These are phyloP conservation scores for Uloborus diversus DNA, from an alignment of 1,140 invertebrate species.

Conservation along the genomic window DNA sequence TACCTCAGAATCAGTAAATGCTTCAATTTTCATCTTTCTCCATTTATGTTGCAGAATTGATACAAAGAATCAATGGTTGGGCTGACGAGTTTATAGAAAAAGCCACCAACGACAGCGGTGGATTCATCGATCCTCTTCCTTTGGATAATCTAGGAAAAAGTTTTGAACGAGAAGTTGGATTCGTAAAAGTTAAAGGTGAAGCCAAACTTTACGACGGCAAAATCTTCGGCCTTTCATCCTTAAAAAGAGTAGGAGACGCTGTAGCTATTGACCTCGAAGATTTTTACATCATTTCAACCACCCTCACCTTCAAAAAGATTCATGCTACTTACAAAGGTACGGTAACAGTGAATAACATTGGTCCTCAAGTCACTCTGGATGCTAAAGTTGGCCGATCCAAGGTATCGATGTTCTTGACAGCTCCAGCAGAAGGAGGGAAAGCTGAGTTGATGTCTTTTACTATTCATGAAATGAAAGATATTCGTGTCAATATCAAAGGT, in stretches of 20 bases:
- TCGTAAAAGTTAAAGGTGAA: constrained; percentile 34
- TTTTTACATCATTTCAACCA: constrained; percentile 9
- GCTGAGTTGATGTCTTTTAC: constrained; percentile 27
- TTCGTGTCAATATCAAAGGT: constrained; percentile 25
- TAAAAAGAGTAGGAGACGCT: constrained; percentile 24
- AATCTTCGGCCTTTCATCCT: constrained; percentile 21
- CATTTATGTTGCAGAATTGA: background rate
- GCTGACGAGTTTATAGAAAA: constrained; percentile 34
- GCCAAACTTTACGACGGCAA: constrained; percentile 32
- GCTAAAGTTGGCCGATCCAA: constrained; percentile 32
- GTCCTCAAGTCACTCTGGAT: constrained; percentile 15
- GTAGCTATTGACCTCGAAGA: constrained; percentile 31
- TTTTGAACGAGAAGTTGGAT: constrained; percentile 28
- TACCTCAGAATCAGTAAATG: background rate
- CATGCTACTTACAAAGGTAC: constrained; percentile 33
- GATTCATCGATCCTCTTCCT: constrained; percentile 30
- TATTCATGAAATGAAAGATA: constrained; percentile 17
- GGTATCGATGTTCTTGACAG: constrained; percentile 28
- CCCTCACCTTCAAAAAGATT: constrained; percentile 26
- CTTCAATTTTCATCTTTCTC: background rate
- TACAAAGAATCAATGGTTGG: constrained; percentile 18
- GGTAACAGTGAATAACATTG: constrained; percentile 12
- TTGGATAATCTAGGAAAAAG: constrained; percentile 21
- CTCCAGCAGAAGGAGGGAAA: constrained; percentile 31
- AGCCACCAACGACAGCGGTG: constrained; percentile 34